Base-by-base conservation (phyloP, 2,888 invertebrate species). In the Hecatera dysodea region DNA sequence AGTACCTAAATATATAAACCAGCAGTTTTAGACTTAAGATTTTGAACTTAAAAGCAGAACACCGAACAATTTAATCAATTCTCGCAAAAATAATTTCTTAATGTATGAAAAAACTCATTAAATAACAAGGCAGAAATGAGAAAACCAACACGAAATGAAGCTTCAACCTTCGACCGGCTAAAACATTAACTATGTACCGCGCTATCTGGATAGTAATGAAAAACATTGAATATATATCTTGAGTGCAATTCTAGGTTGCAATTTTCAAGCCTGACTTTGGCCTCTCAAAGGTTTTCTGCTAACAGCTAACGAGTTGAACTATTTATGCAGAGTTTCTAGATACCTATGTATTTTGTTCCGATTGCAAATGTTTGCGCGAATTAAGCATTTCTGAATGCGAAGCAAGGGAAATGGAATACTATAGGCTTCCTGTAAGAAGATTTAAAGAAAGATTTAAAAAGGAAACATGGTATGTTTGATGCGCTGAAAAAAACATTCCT, bases 301-400 rank as follows among this genome's bases (percentile, higher is more conserved):
- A 78, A 74, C 77, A 61, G 8, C 55, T 68, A 78, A 74, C 77
- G 64, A 78, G 33, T 12, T 74, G 4, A 78, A 74, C 74, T 68
- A 74, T 74, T 78, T 53, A 75, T 69, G 61, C 65, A 53, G 33
- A 69, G 60, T 48, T 44, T 44, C 36, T 46, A 9, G 44, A 62
- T 44, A 52, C 50, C 46, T 50, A 60, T 57, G 24, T 53, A 61
- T 67, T 63, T 66, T 50, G 65, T 68, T 64, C 44, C 22, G 19
- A 19, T 22, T 33, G 24, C 24, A 33, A 36, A 15, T 46, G 24
- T 77, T 72, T 36, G 66, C 36, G 4, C 11, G 15, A 44, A 71
- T 71, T 33, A 64, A 76, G 48, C 53, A 17, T 70, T 50, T 63
- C 48, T 46, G 9, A 29, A 17, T 33, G 27, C 33, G 19, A 24